Percentiles rank a stretch among this genome's conserved stretches.
phyloP scores from a whole-genome alignment of 2,797 vertebrate genomes.

The Coracias cyanogaster region DNA sequence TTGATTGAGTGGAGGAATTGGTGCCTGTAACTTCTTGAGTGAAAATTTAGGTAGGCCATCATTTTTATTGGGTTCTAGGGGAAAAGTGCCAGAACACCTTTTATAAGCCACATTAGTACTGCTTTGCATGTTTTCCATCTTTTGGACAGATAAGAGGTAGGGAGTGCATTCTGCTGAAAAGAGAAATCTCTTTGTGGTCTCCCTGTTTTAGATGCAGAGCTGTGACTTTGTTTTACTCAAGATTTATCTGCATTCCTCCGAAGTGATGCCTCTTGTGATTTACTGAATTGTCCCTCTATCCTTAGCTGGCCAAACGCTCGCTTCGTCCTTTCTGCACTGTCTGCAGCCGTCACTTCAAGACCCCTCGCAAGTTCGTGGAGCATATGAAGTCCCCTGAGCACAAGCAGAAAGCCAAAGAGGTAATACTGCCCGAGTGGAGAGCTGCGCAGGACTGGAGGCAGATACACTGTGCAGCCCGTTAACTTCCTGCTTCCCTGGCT shows the following conservation, averaged over 20 bases:
- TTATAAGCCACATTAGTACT: not conserved
- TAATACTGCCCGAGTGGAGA: conserved; percentile 49
- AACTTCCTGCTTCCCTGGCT: not conserved
- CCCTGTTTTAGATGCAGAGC: not conserved
- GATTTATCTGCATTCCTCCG: not conserved
- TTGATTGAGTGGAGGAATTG: not conserved
- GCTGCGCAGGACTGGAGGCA: not conserved
- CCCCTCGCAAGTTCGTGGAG: conserved; percentile 91
- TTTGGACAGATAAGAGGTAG: not conserved
- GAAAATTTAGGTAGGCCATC: not conserved
- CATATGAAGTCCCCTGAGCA: conserved; percentile 93
- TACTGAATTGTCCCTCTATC: not conserved
- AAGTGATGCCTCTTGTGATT: not conserved
- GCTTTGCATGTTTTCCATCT: not conserved
- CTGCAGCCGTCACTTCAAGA: conserved; percentile 93
- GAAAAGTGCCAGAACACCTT: not conserved
- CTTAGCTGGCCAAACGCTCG: conserved; percentile 86
- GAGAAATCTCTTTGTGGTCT: not conserved
- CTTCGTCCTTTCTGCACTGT: conserved; percentile 90
- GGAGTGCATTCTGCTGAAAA: not conserved
- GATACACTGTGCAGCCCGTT: not conserved
- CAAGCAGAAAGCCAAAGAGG: conserved; percentile 88
- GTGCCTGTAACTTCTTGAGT: not conserved
- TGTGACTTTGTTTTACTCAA: not conserved
- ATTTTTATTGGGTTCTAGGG: not conserved